Percentiles rank a stretch among this genome's conserved stretches.
phyloP scores from a whole-genome alignment of 2,113 vertebrate species.

The Irena cyanogastra region DNA sequence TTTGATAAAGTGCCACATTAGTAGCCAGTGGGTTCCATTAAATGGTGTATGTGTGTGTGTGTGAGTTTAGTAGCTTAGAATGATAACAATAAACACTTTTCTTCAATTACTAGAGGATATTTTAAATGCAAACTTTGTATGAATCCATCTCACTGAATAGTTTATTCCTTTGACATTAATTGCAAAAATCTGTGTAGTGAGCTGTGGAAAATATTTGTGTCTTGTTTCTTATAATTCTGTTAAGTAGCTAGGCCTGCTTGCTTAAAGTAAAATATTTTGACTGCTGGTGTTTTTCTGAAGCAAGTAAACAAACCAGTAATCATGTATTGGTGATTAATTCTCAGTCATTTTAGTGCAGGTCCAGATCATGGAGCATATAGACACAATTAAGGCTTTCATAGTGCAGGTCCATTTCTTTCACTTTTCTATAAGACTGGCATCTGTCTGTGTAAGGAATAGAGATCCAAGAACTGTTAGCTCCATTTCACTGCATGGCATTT shows the following conservation, averaged over 20 bases:
- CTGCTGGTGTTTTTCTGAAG: constrained; percentile 1
- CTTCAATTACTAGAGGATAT: constrained; percentile 44
- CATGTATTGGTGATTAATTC: background rate
- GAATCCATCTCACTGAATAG: background rate
- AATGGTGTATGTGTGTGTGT: background rate
- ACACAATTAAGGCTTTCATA: background rate
- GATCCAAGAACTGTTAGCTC: background rate
- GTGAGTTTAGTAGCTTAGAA: constrained; percentile 53
- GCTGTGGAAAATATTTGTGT: constrained; percentile 16
- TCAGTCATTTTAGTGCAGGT: background rate
- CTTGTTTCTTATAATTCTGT: background rate
- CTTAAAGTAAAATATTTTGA: background rate
- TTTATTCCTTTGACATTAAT: constrained; percentile 51
- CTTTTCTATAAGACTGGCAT: background rate
- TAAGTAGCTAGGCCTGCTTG: background rate
- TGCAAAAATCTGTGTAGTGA: constrained; percentile 28
- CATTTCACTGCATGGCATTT: background rate
- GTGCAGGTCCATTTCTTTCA: background rate
- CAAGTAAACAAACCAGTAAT: background rate
- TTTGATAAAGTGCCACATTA: constrained; percentile 78
- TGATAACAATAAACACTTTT: constrained; percentile 51
- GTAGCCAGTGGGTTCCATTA: constrained; percentile 72
- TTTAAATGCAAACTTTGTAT: constrained; percentile 54
- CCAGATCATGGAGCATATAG: background rate
- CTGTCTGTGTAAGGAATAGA: background rate